Evolutionary conservation across 2,797 vertebrate genomes (phyloP).

Genomic region (Protonibea diacanthus): DNA sequence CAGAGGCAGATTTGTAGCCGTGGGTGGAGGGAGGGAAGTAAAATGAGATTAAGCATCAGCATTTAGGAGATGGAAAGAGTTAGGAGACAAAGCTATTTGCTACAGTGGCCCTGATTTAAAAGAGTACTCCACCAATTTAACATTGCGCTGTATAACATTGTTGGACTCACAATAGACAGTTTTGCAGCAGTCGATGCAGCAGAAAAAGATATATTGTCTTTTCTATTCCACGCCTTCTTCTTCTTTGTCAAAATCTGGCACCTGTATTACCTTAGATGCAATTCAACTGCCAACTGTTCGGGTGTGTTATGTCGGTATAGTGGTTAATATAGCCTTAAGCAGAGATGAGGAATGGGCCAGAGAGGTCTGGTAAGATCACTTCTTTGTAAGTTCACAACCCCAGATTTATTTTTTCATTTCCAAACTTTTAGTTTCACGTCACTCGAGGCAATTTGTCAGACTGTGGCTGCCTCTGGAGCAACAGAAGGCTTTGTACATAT

Average conservation of each 20-base stretch:
- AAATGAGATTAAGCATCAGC: constrained; percentile 31
- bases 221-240: neutral
- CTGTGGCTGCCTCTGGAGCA: constrained; percentile 1
- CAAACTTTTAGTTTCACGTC: constrained; percentile 5
- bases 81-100: neutral
- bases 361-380: neutral
- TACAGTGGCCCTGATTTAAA: constrained; percentile 25
- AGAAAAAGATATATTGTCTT: neutral
- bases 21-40: constrained; percentile 1
- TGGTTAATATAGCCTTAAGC: neutral
- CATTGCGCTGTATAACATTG: neutral
- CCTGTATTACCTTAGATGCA: neutral
- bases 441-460: neutral
- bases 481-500: neutral
- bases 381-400: neutral
- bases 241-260: neutral
- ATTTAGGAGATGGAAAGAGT: constrained; percentile 37
- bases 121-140: neutral
- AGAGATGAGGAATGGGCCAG: neutral
- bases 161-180: neutral
- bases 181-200: neutral
- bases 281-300: too few species aligned
- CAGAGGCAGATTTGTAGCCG: constrained; percentile 2
- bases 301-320: too few species aligned
- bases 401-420: neutral